Base-by-base conservation (phyloP, 1,140 invertebrate species). In the Trichonephila clavata region DNA sequence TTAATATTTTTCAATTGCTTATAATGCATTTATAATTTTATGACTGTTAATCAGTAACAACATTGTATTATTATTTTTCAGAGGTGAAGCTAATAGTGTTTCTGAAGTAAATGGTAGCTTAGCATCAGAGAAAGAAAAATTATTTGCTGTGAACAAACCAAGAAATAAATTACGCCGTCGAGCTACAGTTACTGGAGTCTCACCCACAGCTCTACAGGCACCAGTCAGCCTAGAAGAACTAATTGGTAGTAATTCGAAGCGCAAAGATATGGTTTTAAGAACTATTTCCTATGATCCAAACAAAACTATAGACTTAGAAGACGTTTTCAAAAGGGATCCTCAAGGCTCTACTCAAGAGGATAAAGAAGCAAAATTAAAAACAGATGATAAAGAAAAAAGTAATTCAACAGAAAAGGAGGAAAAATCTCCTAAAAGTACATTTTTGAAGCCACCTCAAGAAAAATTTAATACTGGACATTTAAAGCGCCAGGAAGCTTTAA, bases 141-240 rank as follows among this genome's bases (percentile, higher is more conserved):
- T 92, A 57, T 92, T 92, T 59, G 91, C 91, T 14, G 57, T 86
- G 16, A 92, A 92, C 60, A 92, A 92, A 65, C 86, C 92, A 18
- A 50, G 87, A 61, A 80, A 65, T 57, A 24, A 39, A 20, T 71
- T 94, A 13, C 98, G 98, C 95, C 96, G 98, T 14, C 96, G 98
- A 43, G 98, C 98, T 83, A 98, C 98, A 10, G 98, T 99, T 94
- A 98, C 98, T 94, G 98, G 98, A 14, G 97, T 97, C 77, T 98
- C 97, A 94, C 97, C 98, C n/a, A 97, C 97, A 7, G 96, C 96
- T 71, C 97, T 97, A 92, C 95, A 97, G 84, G 96, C 97, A 84
- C 96, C 96, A 93, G 96, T 97, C 92, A 96, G 97, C 95, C 96
- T 97, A 84, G 97, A 97, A 94, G 97, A 97, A 90, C 83, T 95